phyloP scores from a whole-genome alignment of 2,797 vertebrate genomes.

The Hozukius guyotensis region DNA sequence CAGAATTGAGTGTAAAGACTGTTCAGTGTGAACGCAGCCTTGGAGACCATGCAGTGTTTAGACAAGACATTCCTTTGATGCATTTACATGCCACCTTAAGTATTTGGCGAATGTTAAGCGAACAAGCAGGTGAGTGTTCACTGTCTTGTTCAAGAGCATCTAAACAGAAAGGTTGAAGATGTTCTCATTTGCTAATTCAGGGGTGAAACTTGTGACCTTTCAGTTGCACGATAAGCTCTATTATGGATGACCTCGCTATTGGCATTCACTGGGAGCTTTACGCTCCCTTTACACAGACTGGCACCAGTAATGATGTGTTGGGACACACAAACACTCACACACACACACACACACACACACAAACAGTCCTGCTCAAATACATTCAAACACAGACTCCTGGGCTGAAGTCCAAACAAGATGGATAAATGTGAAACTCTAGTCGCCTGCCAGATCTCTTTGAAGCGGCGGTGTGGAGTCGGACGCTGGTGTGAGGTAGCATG shows the following conservation, averaged over 20 bases:
- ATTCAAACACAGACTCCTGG: conserved; percentile 34
- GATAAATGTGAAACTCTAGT: conserved; percentile 59
- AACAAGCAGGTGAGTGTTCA: not conserved
- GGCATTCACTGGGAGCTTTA: not conserved
- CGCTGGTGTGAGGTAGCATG: conserved; percentile 53
- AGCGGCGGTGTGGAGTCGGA: conserved; percentile 42
- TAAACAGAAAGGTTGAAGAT: not conserved
- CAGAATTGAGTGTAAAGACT: not conserved
- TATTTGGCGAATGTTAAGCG: not conserved
- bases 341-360: not conserved
- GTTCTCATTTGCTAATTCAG: not conserved
- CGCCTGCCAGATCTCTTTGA: conserved; percentile 51
- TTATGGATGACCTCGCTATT: not conserved
- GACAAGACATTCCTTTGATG: not conserved
- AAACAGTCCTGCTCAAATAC: conserved; percentile 21
- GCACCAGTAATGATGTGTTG: not conserved
- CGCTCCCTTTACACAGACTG: not conserved
- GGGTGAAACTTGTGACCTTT: conserved; percentile 3
- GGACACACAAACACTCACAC: not conserved
- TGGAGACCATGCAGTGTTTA: not conserved
- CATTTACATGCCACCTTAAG: not conserved
- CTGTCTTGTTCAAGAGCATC: not conserved
- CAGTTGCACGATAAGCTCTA: not conserved
- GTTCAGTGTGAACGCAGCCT: not conserved
- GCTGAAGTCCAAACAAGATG: conserved; percentile 57